A percentile compares a stretch with the other conserved stretches of the same genome.
phyloP scores from a whole-genome alignment of 2,888 invertebrate species.

The Plutella xylostella region DNA sequence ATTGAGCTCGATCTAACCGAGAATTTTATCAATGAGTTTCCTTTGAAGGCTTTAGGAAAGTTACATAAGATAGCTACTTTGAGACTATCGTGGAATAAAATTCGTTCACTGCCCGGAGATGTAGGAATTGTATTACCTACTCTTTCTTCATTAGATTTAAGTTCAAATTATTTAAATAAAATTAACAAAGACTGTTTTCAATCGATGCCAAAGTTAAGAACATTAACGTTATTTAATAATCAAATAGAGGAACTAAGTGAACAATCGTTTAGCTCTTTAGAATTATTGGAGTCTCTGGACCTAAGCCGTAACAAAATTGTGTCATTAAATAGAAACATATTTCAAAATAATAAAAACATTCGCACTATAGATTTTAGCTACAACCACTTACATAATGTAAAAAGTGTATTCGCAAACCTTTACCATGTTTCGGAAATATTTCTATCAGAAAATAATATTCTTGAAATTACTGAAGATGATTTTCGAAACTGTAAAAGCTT shows the following conservation, averaged over 20 bases:
- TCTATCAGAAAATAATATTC: slow-evolving; percentile 88
- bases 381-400: slow-evolving; percentile 89
- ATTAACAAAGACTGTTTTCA: slow-evolving; percentile 83
- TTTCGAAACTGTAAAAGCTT: slow-evolving; percentile 82
- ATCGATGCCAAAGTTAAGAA: slow-evolving; percentile 82
- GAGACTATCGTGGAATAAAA: slow-evolving; percentile 85
- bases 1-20: slow-evolving; percentile 88
- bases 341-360: slow-evolving; percentile 80
- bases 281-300: slow-evolving; percentile 83
- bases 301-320: slow-evolving; percentile 90
- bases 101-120: slow-evolving; percentile 80
- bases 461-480: slow-evolving; percentile 84
- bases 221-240: slow-evolving; percentile 87
- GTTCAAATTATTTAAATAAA: slow-evolving; percentile 85
- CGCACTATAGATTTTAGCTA: slow-evolving; percentile 88
- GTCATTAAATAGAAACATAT: slow-evolving; percentile 78
- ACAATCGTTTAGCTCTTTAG: slow-evolving; percentile 80
- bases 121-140: slow-evolving; percentile 78
- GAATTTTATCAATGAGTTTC: slow-evolving; percentile 86
- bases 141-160: slow-evolving; percentile 83
- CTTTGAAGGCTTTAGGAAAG: slow-evolving; percentile 81
- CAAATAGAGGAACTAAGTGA: slow-evolving; percentile 82
- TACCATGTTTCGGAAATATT: slow-evolving; percentile 85
- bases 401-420: slow-evolving; percentile 84
- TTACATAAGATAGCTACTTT: slow-evolving; percentile 78